Base-by-base conservation (phyloP, 2,113 vertebrate species). In the Neopipo cinnamomea region DNA sequence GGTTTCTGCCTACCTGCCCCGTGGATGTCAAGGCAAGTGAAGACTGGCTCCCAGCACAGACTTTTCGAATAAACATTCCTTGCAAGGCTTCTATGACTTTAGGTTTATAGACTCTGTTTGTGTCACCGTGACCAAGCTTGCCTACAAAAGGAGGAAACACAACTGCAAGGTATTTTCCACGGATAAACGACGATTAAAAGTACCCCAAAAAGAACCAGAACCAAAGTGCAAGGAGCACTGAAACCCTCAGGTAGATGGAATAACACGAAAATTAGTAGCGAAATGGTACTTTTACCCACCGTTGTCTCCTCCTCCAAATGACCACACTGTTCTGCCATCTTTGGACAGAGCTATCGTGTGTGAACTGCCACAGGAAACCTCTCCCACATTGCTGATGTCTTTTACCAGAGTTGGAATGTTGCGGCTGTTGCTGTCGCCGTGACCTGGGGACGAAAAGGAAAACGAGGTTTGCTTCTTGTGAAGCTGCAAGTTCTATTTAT, bases 371-470 rank as follows among this genome's bases (percentile, higher is more conserved):
- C 98, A 99, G 21, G 98, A 98, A 91, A 98, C 98, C 63, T 99
- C 98, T 80, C 98, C 98, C 10, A 98, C 98, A 39, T 99, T 99
- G 97, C 98, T 99, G 75, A 99, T 98, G 68, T 99, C 98, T 96
- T 99, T 99, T 12, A 99, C 98, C 91, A 99, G 97, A 37, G 98
- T 99, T 58, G 98, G 98, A 97, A 99, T 98, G 96, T 99, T 99
- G 72, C 98, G 98, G 82, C 98, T 99, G 86, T 99, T 99, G 93
- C 98, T 99, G 85, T 99, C 98, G 82, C 98, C 98, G 2, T 99
- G 98, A 94, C 98, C 98, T 99, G 88, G 33, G 9, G 66, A 68
- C 62, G 62, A 44, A 53, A 39, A 75, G 4, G 46, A 55, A 81
- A 14, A 81, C 1, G 1, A 1, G 5, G 5, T 41, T 52, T 70